Evolutionary conservation across 2,113 vertebrate genomes (phyloP), one percentile per base, ranked within the genome.

Genomic region (Proterorhinus semilunaris): DNA sequence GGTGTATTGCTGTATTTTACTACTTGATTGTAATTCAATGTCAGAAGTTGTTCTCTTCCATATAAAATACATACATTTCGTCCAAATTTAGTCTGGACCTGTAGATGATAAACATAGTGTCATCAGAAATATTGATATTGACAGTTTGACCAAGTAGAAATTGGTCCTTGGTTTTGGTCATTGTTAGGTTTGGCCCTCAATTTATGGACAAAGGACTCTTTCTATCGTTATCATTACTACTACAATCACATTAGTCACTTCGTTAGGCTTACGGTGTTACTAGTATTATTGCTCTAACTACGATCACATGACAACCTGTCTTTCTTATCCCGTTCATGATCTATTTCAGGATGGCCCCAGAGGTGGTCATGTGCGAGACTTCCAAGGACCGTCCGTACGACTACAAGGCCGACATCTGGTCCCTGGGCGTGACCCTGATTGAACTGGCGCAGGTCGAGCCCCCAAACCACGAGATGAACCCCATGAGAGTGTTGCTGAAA

Each of bases 281-380:
- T 10, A 47, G 46, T 2, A 47, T 10, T 17, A 54, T 54, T 16
- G 2, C 52, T 27, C 9, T 36, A 47, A 47, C 10, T 47, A 47
- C 7, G 7, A 47, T 8, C 4, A 8, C 7, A 7, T 47, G 10
- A 47, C 13, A 8, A 43, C 13, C 52, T 43, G 15, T 61, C 10
- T n/a, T n/a, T 27, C 49, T 49, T 64, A 50, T 49, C 1, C 48
- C 15, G 16, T 46, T 46, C 7, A 59, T 57, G 65, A 69, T 6
- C 69, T 5, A 8, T 69, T 74, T 63, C 71, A 99, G 98, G 98
- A 99, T 99, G 98, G 98, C 98, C 77, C 98, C 98, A 67, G 98
- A 99, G 88, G 98, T 99, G 78, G 98, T 99, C 36, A 99, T 99
- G 98, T 99, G 98, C 7, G 98, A 99, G 90, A 99, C 98, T 0